Conservation (phyloP, 2,113 vertebrate genomes). For the Xiphophorus maculatus region DNA sequence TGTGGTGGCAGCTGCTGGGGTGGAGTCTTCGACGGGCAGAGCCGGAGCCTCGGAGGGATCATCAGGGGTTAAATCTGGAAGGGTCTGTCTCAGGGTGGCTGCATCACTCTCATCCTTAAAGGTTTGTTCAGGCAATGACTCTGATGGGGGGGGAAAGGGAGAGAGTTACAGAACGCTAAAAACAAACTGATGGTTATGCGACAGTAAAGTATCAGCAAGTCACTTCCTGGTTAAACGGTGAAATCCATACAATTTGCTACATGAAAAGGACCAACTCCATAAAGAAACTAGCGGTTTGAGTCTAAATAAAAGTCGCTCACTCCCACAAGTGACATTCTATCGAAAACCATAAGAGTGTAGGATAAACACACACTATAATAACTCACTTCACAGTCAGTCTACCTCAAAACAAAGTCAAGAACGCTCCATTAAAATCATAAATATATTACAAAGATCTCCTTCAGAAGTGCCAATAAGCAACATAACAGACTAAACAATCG, state of each 20-base stretch:
- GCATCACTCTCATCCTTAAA: slow-evolving; percentile 89
- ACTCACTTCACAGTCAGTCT: neutral
- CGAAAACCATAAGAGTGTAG: neutral
- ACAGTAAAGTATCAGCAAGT: neutral
- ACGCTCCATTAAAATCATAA: slow-evolving; percentile 1
- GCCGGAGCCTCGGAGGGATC: slow-evolving; percentile 88
- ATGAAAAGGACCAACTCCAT: neutral
- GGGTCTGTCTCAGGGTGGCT: slow-evolving; percentile 92
- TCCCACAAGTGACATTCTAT: slow-evolving; percentile 7
- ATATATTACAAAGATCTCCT: neutral
- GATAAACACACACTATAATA: neutral
- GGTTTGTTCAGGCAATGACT: slow-evolving; percentile 81
- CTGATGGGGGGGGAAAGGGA: slow-evolving; percentile 64
- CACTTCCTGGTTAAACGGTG: neutral
- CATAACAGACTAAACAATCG: slow-evolving; percentile 4
- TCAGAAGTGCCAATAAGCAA: neutral
- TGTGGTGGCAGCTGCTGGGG: slow-evolving; percentile 41
- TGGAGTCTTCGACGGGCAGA: slow-evolving; percentile 82
- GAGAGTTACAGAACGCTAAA: slow-evolving; percentile 24
- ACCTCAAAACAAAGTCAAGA: slow-evolving; percentile 19
- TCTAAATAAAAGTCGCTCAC: neutral
- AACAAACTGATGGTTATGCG: neutral
- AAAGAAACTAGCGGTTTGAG: neutral
- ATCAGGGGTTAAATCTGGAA: slow-evolving; percentile 92
- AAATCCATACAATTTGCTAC: slow-evolving; percentile 2